Evolutionary conservation across 2,888 invertebrate species (phyloP).

Genomic region (Campopleginae sp.): DNA sequence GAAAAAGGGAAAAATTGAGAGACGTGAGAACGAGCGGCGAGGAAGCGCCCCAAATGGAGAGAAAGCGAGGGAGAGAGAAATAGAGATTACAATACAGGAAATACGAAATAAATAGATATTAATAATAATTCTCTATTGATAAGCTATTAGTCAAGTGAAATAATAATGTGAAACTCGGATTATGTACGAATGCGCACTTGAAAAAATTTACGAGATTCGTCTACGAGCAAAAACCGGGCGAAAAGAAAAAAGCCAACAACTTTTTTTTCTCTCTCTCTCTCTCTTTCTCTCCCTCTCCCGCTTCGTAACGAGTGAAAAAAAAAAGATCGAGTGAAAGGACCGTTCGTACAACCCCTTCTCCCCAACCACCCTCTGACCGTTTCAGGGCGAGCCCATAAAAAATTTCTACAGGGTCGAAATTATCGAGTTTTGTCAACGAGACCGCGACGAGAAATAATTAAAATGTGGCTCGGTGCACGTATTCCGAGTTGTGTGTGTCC

Average conservation of each 20-base stretch:
- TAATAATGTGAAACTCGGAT: conserved; percentile 10
- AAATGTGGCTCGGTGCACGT: conserved; percentile 3
- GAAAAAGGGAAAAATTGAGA: conserved; percentile 56
- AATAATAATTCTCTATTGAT: conserved; percentile 58
- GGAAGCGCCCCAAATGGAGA: conserved; percentile 36
- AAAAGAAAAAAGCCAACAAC: conserved; percentile 11
- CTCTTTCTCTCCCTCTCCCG: neutral
- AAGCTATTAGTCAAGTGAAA: conserved; percentile 17
- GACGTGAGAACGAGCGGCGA: conserved; percentile 40
- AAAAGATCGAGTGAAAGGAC: neutral
- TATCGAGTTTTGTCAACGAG: conserved; percentile 38
- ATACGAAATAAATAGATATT: conserved; percentile 41
- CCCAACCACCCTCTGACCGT: conserved; percentile 18
- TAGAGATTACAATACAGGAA: conserved; percentile 13
- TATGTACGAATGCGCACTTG: conserved; percentile 6
- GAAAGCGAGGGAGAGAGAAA: conserved; percentile 58
- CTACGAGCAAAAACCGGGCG: neutral
- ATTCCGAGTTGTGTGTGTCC: conserved; percentile 8
- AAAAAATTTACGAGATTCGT: conserved; percentile 14
- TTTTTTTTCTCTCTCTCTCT: neutral
- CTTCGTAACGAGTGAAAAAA: neutral
- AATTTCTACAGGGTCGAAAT: conserved; percentile 64
- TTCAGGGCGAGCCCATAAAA: conserved; percentile 53
- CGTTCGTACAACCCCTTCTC: conserved; percentile 34
- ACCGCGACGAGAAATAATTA: conserved; percentile 12